Evolutionary conservation across 2,888 invertebrate species (phyloP).

Genomic region (Meganola albula): DNA sequence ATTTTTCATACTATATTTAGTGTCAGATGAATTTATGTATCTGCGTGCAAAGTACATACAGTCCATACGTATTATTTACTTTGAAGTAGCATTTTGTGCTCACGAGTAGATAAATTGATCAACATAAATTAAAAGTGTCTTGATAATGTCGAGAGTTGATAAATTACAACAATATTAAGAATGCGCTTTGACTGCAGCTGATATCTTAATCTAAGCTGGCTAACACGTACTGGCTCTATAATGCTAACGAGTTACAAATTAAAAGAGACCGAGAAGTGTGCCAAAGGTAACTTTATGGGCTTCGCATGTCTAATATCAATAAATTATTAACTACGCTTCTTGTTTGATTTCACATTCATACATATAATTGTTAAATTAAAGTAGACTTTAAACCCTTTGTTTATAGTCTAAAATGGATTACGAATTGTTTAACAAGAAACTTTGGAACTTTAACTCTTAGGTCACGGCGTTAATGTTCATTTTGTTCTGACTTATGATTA

Average conservation of each 20-base stretch:
- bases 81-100: constrained; percentile 11
- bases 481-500: constrained; percentile 49
- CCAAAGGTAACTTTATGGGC: constrained; percentile 76
- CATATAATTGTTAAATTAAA: constrained; percentile 50
- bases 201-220: constrained; percentile 63
- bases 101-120: constrained; percentile 24
- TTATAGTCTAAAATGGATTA: constrained; percentile 54
- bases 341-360: constrained; percentile 71
- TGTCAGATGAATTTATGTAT: neutral
- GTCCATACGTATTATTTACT: neutral
- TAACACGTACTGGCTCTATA: constrained; percentile 44
- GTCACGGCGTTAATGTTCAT: constrained; percentile 51
- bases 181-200: constrained; percentile 38
- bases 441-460: constrained; percentile 61
- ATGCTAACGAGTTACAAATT: constrained; percentile 75
- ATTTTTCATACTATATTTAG: constrained; percentile 23
- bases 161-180: constrained; percentile 40
- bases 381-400: constrained; percentile 49
- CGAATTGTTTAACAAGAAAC: constrained; percentile 25
- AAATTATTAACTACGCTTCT: constrained; percentile 75
- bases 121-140: constrained; percentile 37
- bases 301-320: constrained; percentile 77
- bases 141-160: constrained; percentile 35
- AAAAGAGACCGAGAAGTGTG: constrained; percentile 72
- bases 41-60: neutral